Percentiles rank a stretch among this genome's conserved stretches.
phyloP scores from a whole-genome alignment of 2,888 invertebrate species.

The Incurvaria masculella region DNA sequence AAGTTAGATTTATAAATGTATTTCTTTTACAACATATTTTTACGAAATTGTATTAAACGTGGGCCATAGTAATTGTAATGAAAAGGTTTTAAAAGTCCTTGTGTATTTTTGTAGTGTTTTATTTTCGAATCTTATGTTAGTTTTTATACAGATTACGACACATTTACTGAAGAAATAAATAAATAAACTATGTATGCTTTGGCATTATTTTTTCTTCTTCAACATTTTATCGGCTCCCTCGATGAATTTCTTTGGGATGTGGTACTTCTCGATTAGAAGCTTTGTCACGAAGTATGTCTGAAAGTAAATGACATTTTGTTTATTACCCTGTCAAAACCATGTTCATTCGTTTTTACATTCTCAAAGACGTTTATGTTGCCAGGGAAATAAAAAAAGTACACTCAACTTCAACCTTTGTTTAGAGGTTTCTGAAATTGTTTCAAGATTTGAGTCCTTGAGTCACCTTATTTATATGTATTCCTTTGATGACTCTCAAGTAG shows the following conservation, averaged over 20 bases:
- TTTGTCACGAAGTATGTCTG: conserved; percentile 50
- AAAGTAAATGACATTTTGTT: conserved; percentile 19
- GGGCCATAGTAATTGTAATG: not conserved
- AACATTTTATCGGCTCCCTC: conserved; percentile 73
- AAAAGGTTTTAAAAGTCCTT: not conserved
- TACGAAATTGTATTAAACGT: not conserved
- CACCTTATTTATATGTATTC: no score
- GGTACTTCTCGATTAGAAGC: conserved; percentile 67
- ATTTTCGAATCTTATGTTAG: not conserved
- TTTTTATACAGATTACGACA: no score
- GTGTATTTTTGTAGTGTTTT: not conserved
- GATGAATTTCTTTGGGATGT: conserved; percentile 71
- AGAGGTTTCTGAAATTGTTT: no score
- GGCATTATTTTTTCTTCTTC: conserved; percentile 58
- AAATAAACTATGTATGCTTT: no score
- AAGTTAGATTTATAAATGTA: no score
- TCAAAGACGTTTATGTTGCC: no score
- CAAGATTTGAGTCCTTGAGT: no score
- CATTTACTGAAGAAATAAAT: not conserved
- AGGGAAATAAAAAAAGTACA: no score
- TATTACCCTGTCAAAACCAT: no score
- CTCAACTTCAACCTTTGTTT: no score
- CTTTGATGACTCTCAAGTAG: no score
- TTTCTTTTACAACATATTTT: not conserved
- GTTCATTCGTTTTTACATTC: no score